Evolutionary conservation across 2,888 invertebrate species (phyloP).

Genomic region (Caenorhabditis uteleia): DNA sequence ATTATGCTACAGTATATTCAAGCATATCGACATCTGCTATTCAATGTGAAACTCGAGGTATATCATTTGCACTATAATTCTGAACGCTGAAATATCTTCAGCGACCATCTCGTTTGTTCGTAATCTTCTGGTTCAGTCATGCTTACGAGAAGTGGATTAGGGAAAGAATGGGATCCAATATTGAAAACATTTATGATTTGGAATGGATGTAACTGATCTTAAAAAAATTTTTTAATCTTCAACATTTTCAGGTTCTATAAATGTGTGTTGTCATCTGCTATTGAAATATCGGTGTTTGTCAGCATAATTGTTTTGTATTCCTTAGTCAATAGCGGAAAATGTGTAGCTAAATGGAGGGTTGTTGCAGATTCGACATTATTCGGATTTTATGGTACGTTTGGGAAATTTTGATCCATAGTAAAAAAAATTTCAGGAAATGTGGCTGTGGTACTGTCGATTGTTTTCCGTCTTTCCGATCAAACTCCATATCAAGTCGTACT

Average conservation of each 20-base stretch:
- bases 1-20: slow-evolving; percentile 81
- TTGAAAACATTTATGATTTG: slow-evolving; percentile 67
- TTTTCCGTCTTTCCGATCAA: slow-evolving; percentile 59
- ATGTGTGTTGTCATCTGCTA: slow-evolving; percentile 30
- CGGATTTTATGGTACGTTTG: slow-evolving; percentile 58
- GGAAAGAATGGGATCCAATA: slow-evolving; percentile 51
- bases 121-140: slow-evolving; percentile 82
- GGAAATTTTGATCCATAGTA: neutral
- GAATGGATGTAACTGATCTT: slow-evolving; percentile 63
- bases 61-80: neutral
- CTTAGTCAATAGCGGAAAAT: neutral
- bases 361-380: slow-evolving; percentile 39
- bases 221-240: neutral
- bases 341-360: slow-evolving; percentile 1
- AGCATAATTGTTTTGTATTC: slow-evolving; percentile 24
- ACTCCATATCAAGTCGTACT: slow-evolving; percentile 53
- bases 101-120: slow-evolving; percentile 73
- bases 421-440: slow-evolving; percentile 52
- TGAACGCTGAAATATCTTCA: slow-evolving; percentile 10
- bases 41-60: slow-evolving; percentile 82
- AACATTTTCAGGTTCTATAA: slow-evolving; percentile 42
- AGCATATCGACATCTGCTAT: slow-evolving; percentile 85
- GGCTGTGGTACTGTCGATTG: slow-evolving; percentile 62
- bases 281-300: slow-evolving; percentile 35
- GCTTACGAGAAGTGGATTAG: slow-evolving; percentile 77